A percentile compares a stretch with the other conserved stretches of the same genome.
These are phyloP conservation scores for Otocyon megalotis DNA, from an alignment of 2,113 vertebrate genomes.

Conservation along the genomic window DNA sequence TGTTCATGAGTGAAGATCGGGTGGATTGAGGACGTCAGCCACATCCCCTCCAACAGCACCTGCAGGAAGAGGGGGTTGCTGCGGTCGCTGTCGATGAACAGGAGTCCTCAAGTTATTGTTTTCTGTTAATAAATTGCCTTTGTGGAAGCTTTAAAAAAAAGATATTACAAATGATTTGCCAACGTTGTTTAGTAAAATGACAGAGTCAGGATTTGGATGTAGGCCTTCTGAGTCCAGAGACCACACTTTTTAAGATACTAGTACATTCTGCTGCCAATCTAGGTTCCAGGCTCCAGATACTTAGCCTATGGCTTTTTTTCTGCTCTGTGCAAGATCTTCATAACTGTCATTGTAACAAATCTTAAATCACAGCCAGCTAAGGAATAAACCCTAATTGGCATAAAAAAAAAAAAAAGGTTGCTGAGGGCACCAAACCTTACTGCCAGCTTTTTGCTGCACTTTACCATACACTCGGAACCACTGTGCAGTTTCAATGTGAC, in stretches of 20 bases:
- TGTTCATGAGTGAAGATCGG: slow-evolving; percentile 95
- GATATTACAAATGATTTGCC: not conserved
- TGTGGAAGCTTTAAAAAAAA: not conserved
- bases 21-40: slow-evolving; percentile 94
- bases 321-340: not conserved
- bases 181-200: not conserved
- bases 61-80: slow-evolving; percentile 93
- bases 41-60: slow-evolving; percentile 95
- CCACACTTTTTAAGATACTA: not conserved
- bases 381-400: not conserved
- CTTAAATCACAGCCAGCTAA: not conserved
- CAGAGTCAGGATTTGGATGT: not conserved
- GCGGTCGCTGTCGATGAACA: slow-evolving; percentile 92
- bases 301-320: not conserved
- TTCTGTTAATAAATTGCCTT: slow-evolving; percentile 89
- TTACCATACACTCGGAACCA: not conserved
- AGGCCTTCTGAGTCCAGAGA: not conserved
- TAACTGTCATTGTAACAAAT: slow-evolving; percentile 2
- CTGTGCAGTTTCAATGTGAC: not conserved
- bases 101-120: slow-evolving; percentile 59
- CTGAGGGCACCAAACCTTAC: not conserved
- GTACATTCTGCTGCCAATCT: not conserved
- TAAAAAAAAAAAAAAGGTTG: too few relatives aligned
- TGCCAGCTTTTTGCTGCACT: not conserved
- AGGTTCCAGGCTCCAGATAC: not conserved